Base-by-base conservation (phyloP, 2,113 vertebrate species). In the Chauna torquata region DNA sequence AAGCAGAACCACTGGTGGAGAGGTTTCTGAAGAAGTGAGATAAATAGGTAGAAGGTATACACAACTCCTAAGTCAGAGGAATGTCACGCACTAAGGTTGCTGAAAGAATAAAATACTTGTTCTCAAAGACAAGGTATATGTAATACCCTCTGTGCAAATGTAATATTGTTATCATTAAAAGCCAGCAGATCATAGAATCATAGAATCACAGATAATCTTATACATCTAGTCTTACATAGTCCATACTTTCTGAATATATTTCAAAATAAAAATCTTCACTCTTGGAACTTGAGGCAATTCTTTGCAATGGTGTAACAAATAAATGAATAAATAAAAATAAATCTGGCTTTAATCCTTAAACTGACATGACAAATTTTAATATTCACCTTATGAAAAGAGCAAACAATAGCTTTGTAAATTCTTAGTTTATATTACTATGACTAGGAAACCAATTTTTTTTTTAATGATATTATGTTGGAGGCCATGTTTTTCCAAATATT, bases 401-500 rank as follows among this genome's bases (percentile, higher is more conserved):
- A 83, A 84, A 93, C 55, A 81, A 82, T 44, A 17, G 15, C 3
- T 94, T 87, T 62, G 28, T 75, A 87, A 92, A 90, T 85, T 40
- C 22, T 85, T 72, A 61, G n/a, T 91, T 91, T 94, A 85, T 30
- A 57, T 42, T 85, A 85, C 17, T 77, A 27, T 2, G 3, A 86
- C 54, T 57, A 32, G 27, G 42, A 92, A 92, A 75, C 4, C 0
- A 40, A 9, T 2, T n/a, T 92, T 75, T 25, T 61, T 62, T 24
- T 0, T 10, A 89, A 52, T 64, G 2, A 52, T 81, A 57, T 86
- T 68, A 57, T 70, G 13, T 34, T 77, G 59, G 25, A 92, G 36
- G 68, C 82, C 71, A 92, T 27, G n/a, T 78, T 61, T 44, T n/a
- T 58, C 50, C 58, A 93, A 91, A 95, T 86, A 92, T 20, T 93